Conservation (phyloP, 2,888 invertebrate genomes). For the Micoletzkya japonica region DNA sequence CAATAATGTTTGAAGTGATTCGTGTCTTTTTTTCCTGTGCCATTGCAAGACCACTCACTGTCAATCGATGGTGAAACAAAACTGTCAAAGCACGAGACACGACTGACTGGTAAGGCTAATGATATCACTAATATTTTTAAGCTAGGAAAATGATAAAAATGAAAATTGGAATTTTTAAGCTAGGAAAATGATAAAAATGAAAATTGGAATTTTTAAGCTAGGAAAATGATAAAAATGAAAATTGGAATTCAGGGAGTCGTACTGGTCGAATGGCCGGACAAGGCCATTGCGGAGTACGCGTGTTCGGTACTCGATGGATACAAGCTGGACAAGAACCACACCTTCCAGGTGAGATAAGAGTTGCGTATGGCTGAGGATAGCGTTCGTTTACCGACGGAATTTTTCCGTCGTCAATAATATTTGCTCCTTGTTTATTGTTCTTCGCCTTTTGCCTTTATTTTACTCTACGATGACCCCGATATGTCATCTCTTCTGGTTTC, state of each 20-base stretch:
- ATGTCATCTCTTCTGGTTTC: not conserved
- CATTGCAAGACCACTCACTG: too few relatives aligned
- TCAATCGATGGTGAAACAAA: too few relatives aligned
- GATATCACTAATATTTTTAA: too few relatives aligned
- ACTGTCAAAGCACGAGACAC: too few relatives aligned
- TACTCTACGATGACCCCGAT: not conserved
- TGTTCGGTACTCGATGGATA: constrained; percentile 86
- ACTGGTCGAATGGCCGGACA: constrained; percentile 53
- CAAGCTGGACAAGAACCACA: constrained; percentile 92
- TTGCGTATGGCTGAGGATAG: not conserved
- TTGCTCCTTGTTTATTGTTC: not conserved
- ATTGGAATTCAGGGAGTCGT: constrained; percentile 58
- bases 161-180: constrained; percentile 10
- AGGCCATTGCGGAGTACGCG: constrained; percentile 73
- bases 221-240: not conserved
- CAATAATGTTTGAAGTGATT: not conserved
- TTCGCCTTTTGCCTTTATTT: not conserved
- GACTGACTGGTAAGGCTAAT: too few relatives aligned
- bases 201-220: not conserved
- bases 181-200: not conserved
- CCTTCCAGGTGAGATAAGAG: constrained; percentile 70
- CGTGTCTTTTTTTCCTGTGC: not conserved
- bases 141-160: not conserved
- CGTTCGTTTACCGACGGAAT: constrained; percentile 66
- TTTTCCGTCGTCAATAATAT: not conserved